Percentiles rank a stretch among this genome's conserved stretches.
Evolutionary conservation across 2,113 vertebrate species (phyloP).

Genomic region (Jacana jacana): DNA sequence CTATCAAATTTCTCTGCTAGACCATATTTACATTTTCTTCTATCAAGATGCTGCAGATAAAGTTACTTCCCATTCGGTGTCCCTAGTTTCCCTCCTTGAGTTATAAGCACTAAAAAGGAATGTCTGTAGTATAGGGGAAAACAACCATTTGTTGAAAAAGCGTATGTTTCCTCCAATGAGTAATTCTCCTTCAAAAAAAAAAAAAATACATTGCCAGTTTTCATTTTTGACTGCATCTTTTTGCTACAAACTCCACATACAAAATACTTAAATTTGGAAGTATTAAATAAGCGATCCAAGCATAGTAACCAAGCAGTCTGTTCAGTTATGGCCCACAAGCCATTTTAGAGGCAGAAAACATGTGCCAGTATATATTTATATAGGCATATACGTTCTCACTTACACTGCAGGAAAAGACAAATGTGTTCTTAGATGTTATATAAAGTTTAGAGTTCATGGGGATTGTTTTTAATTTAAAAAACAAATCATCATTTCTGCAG

Average conservation of each 20-base stretch:
- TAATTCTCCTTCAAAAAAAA: background rate
- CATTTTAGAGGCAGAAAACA: slow-evolving; percentile 32
- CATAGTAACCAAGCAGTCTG: slow-evolving; percentile 44
- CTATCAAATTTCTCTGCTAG: background rate
- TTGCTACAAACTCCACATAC: background rate
- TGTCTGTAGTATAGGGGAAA: background rate
- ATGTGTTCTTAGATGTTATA: slow-evolving; percentile 24
- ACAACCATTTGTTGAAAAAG: background rate
- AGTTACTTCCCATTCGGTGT: background rate
- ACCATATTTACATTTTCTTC: background rate
- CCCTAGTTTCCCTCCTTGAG: background rate
- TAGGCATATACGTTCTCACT: slow-evolving; percentile 25
- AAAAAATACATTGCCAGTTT: background rate
- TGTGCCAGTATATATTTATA: slow-evolving; percentile 41
- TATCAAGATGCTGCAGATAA: background rate
- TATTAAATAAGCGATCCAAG: slow-evolving; percentile 48
- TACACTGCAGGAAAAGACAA: slow-evolving; percentile 37
- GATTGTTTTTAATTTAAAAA: slow-evolving; percentile 15
- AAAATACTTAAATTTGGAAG: slow-evolving; percentile 35
- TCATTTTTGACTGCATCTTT: background rate
- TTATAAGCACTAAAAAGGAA: background rate
- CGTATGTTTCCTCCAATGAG: background rate
- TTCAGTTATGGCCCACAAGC: slow-evolving; percentile 24
- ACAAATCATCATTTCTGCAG: background rate
- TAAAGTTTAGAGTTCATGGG: slow-evolving; percentile 41